These are phyloP conservation scores for Leucopsar rothschildi DNA, from an alignment of 2,113 vertebrate genomes.

Conservation along the genomic window DNA sequence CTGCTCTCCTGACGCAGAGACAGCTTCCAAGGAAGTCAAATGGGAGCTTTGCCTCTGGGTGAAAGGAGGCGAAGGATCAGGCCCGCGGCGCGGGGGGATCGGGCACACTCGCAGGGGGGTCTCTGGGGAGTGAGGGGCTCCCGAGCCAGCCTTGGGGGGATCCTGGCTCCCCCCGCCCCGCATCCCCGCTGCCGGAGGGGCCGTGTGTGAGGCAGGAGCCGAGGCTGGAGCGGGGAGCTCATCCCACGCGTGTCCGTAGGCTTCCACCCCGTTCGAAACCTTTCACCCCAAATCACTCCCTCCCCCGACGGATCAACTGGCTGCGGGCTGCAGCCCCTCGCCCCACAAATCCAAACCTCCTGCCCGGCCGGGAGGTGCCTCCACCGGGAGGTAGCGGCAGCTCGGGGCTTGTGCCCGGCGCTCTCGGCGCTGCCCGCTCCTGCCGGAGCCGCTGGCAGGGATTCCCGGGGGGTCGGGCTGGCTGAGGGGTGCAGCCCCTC, in stretches of 20 bases:
- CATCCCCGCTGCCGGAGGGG: background rate
- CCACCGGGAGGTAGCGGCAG: background rate
- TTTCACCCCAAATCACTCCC: background rate
- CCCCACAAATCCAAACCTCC: background rate
- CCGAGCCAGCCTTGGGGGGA: background rate
- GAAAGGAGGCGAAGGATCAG: conserved; percentile 57
- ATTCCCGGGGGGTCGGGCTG: background rate
- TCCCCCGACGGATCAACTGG: background rate
- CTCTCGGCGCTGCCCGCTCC: background rate
- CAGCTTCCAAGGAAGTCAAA: conserved; percentile 60
- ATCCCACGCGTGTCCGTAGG: background rate
- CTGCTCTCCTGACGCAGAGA: conserved; percentile 54
- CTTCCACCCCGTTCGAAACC: background rate
- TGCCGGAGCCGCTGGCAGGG: background rate
- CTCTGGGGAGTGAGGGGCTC: background rate
- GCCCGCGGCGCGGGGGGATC: background rate
- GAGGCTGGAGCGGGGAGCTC: background rate
- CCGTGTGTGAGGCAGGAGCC: background rate
- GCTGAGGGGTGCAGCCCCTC: background rate
- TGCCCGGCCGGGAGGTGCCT: background rate
- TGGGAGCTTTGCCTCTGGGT: conserved; percentile 61
- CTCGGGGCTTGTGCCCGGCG: background rate
- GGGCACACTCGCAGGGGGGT: background rate
- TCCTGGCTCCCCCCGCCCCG: background rate
- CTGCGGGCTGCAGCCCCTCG: background rate